Evolutionary conservation across 2,888 invertebrate genomes (phyloP).

Genomic region (Calliopum simillimum): DNA sequence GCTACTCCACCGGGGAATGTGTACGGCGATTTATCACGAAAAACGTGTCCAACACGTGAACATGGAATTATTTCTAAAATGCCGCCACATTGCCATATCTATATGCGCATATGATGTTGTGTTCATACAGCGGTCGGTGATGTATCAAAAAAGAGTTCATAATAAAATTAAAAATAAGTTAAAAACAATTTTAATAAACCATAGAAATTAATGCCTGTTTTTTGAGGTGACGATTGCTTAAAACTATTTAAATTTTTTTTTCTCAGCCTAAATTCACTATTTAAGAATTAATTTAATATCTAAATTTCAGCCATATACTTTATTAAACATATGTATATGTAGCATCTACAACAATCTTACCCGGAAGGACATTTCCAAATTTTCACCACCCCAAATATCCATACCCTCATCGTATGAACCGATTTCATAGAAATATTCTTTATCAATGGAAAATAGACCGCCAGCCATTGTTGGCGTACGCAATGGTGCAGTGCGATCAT

Average conservation of each 20-base stretch:
- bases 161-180: constrained; percentile 33
- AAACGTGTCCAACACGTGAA: constrained; percentile 97
- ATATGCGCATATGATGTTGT: constrained; percentile 48
- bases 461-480: constrained; percentile 99
- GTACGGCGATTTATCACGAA: constrained; percentile 98
- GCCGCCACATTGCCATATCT: constrained; percentile 98
- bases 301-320: neutral
- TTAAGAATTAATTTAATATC: constrained; percentile 6
- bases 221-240: too few relatives aligned
- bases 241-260: constrained; percentile 11
- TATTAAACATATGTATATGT: neutral
- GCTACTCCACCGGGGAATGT: constrained; percentile 99
- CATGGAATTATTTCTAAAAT: constrained; percentile 95
- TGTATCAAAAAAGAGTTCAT: constrained; percentile 42
- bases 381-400: constrained; percentile 95
- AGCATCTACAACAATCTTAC: constrained; percentile 59
- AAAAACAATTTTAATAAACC: constrained; percentile 11
- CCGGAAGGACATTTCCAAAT: constrained; percentile 70
- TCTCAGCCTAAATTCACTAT: neutral
- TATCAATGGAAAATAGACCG: constrained; percentile 93
- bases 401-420: constrained; percentile 99
- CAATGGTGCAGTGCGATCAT: constrained; percentile 92
- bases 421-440: constrained; percentile 96
- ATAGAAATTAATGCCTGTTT: too few relatives aligned
- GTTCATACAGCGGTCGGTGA: constrained; percentile 45